phyloP scores from a whole-genome alignment of 2,797 vertebrate species.

The Xiphorhynchus erythropygius region DNA sequence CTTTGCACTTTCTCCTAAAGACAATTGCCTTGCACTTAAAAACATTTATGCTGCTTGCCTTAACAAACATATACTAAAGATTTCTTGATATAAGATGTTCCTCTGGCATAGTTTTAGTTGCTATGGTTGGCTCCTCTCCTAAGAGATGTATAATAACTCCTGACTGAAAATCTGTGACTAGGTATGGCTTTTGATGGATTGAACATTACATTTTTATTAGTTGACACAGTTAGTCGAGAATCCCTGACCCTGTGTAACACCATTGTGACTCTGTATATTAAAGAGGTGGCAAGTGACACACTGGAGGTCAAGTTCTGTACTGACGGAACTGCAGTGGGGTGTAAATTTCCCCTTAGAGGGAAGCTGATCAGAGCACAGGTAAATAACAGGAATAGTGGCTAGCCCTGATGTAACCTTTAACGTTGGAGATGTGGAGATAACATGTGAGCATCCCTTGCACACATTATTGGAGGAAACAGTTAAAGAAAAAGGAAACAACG shows the following conservation, averaged over 20 bases:
- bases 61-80: neutral
- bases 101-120: neutral
- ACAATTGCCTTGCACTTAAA: neutral
- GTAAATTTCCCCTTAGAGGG: neutral
- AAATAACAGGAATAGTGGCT: neutral
- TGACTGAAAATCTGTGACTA: neutral
- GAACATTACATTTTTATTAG: neutral
- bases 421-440: neutral
- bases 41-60: conserved; percentile 5
- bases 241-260: neutral
- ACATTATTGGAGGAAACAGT: neutral
- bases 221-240: neutral
- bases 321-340: neutral
- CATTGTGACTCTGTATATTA: neutral
- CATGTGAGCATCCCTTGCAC: neutral
- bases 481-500: neutral
- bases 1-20: neutral
- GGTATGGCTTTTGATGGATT: neutral
- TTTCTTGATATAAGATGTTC: neutral
- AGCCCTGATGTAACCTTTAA: neutral
- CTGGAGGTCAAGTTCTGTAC: neutral
- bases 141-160: neutral
- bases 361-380: neutral
- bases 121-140: neutral
- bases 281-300: neutral